Conservation (phyloP, 2,888 invertebrate species). For the Trissolcus japonicus region DNA sequence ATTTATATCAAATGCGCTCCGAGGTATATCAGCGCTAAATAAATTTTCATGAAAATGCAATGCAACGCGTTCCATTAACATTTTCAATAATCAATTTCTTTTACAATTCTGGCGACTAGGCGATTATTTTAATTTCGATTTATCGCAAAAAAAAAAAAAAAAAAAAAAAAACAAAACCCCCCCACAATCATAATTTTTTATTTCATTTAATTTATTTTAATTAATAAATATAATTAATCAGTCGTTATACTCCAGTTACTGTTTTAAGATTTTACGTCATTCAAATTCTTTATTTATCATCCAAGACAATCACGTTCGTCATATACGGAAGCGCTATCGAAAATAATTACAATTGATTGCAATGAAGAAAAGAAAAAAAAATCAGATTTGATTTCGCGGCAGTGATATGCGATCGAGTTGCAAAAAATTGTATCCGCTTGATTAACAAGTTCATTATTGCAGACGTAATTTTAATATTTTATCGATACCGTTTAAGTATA, state of each 20-base stretch:
- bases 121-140: constrained; percentile 34
- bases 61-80: constrained; percentile 29
- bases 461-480: not conserved
- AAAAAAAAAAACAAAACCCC: constrained; percentile 33
- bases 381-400: not conserved
- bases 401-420: not conserved
- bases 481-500: not conserved
- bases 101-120: constrained; percentile 14
- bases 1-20: constrained; percentile 23
- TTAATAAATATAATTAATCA: too few relatives aligned
- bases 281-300: constrained; percentile 50
- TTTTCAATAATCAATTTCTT: constrained; percentile 35
- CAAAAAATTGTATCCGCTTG: constrained; percentile 2
- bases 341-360: not conserved
- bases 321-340: not conserved
- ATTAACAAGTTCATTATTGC: constrained; percentile 5
- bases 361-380: not conserved
- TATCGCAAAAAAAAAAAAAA: constrained; percentile 11
- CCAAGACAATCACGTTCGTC: constrained; percentile 36
- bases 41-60: constrained; percentile 39
- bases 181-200: too few relatives aligned
- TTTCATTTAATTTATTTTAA: too few relatives aligned
- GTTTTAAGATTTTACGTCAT: constrained; percentile 48
- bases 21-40: constrained; percentile 16
- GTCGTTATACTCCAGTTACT: constrained; percentile 34